Percentiles rank a stretch among this genome's conserved stretches.
Evolutionary conservation across 2,888 invertebrate species (phyloP).

Genomic region (Diadegma fenestrale): DNA sequence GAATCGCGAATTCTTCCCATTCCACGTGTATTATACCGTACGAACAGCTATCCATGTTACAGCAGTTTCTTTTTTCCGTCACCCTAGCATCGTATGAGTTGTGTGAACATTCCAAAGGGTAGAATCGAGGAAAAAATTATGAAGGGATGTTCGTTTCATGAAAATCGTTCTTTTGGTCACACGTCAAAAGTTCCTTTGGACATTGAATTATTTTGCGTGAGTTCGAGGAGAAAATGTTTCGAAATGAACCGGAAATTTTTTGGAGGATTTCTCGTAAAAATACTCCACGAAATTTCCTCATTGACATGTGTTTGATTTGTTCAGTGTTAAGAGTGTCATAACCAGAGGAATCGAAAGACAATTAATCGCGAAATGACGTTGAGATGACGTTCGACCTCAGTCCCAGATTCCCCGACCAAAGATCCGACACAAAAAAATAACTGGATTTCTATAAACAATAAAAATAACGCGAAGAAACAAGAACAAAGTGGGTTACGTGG

Average conservation of each 20-base stretch:
- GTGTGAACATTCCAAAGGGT: neutral
- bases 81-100: neutral
- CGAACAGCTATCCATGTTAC: neutral
- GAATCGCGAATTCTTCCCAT: slow-evolving; percentile 38
- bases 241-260: neutral
- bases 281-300: neutral
- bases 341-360: neutral
- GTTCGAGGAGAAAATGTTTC: neutral
- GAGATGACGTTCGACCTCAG: slow-evolving; percentile 51
- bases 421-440: slow-evolving; percentile 5
- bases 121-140: neutral
- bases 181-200: neutral
- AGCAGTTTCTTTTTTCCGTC: neutral
- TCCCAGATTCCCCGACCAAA: slow-evolving; percentile 8
- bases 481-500: slow-evolving; percentile 40
- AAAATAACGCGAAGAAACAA: slow-evolving; percentile 26
- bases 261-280: neutral
- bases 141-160: neutral
- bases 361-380: slow-evolving; percentile 39
- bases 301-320: neutral
- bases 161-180: neutral
- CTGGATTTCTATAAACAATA: neutral
- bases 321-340: neutral
- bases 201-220: neutral
- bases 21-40: slow-evolving; percentile 8